Conservation (phyloP, 2,888 invertebrate species). For the Nycteola revayana region DNA sequence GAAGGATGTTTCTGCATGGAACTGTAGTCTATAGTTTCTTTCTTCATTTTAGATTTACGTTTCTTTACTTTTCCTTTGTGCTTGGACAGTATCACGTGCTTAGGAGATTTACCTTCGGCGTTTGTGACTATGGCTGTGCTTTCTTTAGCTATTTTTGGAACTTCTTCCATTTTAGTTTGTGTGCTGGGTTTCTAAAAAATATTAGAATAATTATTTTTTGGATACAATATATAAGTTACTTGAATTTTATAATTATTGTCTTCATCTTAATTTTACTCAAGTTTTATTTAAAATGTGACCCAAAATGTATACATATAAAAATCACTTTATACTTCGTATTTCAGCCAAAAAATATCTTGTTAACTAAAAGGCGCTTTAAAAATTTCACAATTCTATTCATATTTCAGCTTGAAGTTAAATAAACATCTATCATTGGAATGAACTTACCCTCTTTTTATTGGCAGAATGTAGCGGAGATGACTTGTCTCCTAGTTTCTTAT, state of each 20-base stretch:
- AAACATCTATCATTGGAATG: too few species aligned
- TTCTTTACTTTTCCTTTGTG: slow-evolving; percentile 74
- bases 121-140: slow-evolving; percentile 67
- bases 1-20: slow-evolving; percentile 83
- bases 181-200: slow-evolving; percentile 59
- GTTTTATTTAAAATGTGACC: too few species aligned
- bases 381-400: too few species aligned
- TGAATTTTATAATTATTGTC: too few species aligned
- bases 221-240: too few species aligned
- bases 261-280: too few species aligned
- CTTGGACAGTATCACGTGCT: slow-evolving; percentile 76
- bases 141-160: slow-evolving; percentile 65
- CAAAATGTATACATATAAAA: too few species aligned
- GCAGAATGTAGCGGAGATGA: slow-evolving; percentile 66
- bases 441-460: slow-evolving; percentile 74
- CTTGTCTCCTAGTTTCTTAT: slow-evolving; percentile 67
- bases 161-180: slow-evolving; percentile 59
- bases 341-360: too few species aligned
- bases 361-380: too few species aligned
- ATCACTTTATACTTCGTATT: too few species aligned
- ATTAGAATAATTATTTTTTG: too few species aligned
- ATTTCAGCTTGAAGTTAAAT: too few species aligned
- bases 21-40: slow-evolving; percentile 91
- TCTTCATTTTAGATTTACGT: slow-evolving; percentile 82
- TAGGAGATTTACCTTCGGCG: slow-evolving; percentile 80